phyloP scores from a whole-genome alignment of 2,888 invertebrate species.

The Amiota minor region DNA sequence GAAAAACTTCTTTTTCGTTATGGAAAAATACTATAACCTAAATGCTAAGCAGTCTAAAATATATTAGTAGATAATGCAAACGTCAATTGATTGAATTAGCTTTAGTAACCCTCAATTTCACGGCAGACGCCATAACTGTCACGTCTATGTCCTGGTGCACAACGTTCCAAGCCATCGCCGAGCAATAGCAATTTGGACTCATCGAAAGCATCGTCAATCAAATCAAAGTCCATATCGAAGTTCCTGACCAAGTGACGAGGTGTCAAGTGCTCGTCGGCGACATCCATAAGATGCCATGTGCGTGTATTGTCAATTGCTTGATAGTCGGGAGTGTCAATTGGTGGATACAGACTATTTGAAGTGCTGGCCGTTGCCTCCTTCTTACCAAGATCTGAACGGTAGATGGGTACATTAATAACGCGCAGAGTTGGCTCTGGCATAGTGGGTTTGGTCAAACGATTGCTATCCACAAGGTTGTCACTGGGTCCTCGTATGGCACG shows the following conservation, averaged over 20 bases:
- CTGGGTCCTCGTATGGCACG: conserved; percentile 55
- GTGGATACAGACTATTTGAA: conserved; percentile 58
- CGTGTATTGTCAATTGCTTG: conserved; percentile 43
- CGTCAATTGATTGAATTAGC: not conserved
- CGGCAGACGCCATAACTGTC: conserved; percentile 81
- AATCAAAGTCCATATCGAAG: conserved; percentile 48
- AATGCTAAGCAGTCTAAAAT: conserved; percentile 32
- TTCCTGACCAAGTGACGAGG: conserved; percentile 61
- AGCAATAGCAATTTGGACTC: conserved; percentile 75
- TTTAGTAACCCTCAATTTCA: conserved; percentile 69
- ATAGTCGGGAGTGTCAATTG: conserved; percentile 62
- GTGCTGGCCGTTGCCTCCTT: conserved; percentile 38
- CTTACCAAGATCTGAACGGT: conserved; percentile 55
- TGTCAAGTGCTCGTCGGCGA: conserved; percentile 46
- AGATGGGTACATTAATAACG: conserved; percentile 58
- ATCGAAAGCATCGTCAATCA: conserved; percentile 48
- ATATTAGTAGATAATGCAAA: not conserved
- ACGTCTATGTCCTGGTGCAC: conserved; percentile 82
- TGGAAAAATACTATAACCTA: not conserved
- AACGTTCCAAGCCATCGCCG: conserved; percentile 80
- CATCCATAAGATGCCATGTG: conserved; percentile 60
- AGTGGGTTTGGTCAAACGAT: conserved; percentile 47
- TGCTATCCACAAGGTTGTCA: conserved; percentile 60
- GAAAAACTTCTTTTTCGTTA: not conserved
- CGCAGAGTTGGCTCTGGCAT: conserved; percentile 38